Conservation (phyloP, 2,113 vertebrate genomes). For the Carassius carassius region DNA sequence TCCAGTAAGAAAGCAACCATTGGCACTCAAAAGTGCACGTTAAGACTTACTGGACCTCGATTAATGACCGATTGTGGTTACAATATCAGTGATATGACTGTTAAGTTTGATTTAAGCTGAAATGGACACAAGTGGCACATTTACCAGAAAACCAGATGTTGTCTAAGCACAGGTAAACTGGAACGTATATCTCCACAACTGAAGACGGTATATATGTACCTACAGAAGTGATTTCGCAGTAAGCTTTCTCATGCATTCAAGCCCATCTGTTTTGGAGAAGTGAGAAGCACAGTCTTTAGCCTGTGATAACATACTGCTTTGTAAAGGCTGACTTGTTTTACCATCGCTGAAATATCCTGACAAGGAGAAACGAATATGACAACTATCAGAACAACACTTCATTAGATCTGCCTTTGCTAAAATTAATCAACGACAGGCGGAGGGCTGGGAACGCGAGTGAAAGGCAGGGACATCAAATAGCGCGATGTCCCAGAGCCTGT, state of each 20-base stretch:
- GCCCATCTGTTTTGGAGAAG: slow-evolving; percentile 21
- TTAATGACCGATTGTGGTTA: slow-evolving; percentile 39
- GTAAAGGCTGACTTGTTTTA: slow-evolving; percentile 48
- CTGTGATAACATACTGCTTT: slow-evolving; percentile 39
- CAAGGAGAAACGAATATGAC: slow-evolving; percentile 44
- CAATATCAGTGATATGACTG: slow-evolving; percentile 40
- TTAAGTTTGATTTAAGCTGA: slow-evolving; percentile 24
- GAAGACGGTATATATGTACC: background rate
- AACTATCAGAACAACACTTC: slow-evolving; percentile 55
- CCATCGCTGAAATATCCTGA: slow-evolving; percentile 38
- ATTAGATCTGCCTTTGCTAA: slow-evolving; percentile 46
- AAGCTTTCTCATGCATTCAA: slow-evolving; percentile 23
- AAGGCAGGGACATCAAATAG: slow-evolving; percentile 53
- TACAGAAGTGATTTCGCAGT: background rate
- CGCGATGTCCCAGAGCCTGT: slow-evolving; percentile 31
- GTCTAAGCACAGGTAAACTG: slow-evolving; percentile 30
- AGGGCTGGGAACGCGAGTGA: slow-evolving; percentile 21
- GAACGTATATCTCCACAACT: background rate
- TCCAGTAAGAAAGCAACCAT: slow-evolving; percentile 27
- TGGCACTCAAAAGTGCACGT: slow-evolving; percentile 24
- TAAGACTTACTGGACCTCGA: slow-evolving; percentile 27
- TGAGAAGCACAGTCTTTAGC: slow-evolving; percentile 36
- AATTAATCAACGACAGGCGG: slow-evolving; percentile 48
- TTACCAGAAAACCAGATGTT: slow-evolving; percentile 28
- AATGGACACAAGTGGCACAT: slow-evolving; percentile 13